phyloP scores from a whole-genome alignment of 2,888 invertebrate species.

The Acronicta aceris region DNA sequence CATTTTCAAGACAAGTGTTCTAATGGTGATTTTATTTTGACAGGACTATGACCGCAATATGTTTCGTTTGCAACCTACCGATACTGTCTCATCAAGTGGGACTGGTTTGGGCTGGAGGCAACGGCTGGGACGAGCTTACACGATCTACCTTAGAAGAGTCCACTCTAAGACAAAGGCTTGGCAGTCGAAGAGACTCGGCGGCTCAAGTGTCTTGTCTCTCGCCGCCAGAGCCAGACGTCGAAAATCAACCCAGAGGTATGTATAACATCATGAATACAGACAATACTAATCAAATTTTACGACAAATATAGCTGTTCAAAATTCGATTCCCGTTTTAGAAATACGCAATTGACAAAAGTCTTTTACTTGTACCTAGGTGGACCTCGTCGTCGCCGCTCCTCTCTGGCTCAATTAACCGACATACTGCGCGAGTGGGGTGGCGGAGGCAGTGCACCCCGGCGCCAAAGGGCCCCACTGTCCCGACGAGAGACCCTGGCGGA shows the following conservation, averaged over 20 bases:
- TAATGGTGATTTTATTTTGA: constrained; percentile 65
- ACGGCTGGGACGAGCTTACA: constrained; percentile 97
- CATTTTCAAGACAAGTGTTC: constrained; percentile 7
- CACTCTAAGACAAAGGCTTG: constrained; percentile 94
- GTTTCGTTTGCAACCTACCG: constrained; percentile 98
- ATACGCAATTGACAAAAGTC: constrained; percentile 5
- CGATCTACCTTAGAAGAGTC: constrained; percentile 95
- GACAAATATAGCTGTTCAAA: too few relatives aligned
- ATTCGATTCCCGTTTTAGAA: not conserved
- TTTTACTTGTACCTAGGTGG: constrained; percentile 82
- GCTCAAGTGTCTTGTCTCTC: constrained; percentile 96
- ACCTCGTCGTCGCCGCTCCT: constrained; percentile 94
- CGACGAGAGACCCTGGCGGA: constrained; percentile 96
- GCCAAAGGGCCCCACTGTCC: constrained; percentile 92
- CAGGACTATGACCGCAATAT: constrained; percentile 98
- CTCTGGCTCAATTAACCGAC: constrained; percentile 96
- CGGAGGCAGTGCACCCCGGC: constrained; percentile 87
- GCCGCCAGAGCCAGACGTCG: constrained; percentile 94
- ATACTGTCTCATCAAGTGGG: constrained; percentile 98
- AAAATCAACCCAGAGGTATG: constrained; percentile 85
- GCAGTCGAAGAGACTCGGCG: constrained; percentile 96
- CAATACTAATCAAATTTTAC: too few relatives aligned
- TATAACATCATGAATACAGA: not conserved
- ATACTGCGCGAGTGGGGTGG: constrained; percentile 96
- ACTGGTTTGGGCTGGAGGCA: constrained; percentile 97